Evolutionary conservation across 1,140 invertebrate species (phyloP), one percentile per base, ranked within the genome.

Genomic region (Drosophila nikananu): DNA sequence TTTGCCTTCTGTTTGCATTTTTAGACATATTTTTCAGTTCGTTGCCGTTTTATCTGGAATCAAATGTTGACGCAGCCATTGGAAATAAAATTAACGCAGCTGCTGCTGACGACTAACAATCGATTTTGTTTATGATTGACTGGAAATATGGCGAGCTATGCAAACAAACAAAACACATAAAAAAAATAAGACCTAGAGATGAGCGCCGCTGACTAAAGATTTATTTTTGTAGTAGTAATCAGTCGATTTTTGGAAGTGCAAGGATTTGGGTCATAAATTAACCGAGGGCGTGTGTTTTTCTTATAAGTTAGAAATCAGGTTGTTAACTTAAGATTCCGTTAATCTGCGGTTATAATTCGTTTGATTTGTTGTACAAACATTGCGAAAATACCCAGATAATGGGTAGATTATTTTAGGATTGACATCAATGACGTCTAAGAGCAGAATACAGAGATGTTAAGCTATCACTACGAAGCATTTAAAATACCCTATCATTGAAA

Each of bases 51-150:
- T 70, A 61, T 77, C 37, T 42, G 58, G 75, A 77, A 77, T 51
- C 57, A 23, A 44, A 23, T 57, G 74, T 77, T 68, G 73, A 67
- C 74, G 66, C 37, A 73, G 66, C 66, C 42, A 71, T 71, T 72
- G 68, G 44, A 72, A 67, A 60, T 77, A 76, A 77, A 66, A 76
- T 57, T 42, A 68, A 77, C 55, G 49, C 62, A 72, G 67, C 70
- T 72, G 67, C 32, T 55, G 42, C 62, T 51, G 32, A 35, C 44
- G 70, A 51, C 46, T 66, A 52, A 76, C 39, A 76, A 54, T 60
- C 21, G 27, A 44, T 60, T 61, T 52, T 67, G 54, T 77, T 54
- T 77, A 77, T 55, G 27, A 49, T 77, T 68, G 67, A 70, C 48
- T 66, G 46, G 46, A 70, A 55, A 70, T 70, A 52, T 48, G 21